Conservation (phyloP, 2,113 vertebrate genomes). For the Empidonax traillii region DNA sequence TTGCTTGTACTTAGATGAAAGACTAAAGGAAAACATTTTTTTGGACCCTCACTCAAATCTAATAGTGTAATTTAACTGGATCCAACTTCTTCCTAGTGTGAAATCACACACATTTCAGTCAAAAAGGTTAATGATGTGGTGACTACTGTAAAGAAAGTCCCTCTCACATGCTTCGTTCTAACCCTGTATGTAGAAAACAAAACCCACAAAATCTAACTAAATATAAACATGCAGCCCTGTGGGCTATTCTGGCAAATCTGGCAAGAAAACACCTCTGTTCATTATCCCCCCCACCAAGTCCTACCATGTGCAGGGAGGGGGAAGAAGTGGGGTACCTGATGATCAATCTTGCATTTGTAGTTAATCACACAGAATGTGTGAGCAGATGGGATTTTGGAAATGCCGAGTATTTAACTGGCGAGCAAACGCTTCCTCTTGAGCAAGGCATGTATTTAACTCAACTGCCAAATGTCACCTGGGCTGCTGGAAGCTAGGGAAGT, state of each 20-base stretch:
- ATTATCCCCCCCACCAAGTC: not conserved
- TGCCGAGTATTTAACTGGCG: not conserved
- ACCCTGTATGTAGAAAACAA: not conserved
- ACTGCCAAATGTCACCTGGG: not conserved
- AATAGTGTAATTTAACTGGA: not conserved
- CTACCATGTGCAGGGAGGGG: rapidly evolving
- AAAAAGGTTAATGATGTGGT: not conserved
- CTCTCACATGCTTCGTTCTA: not conserved
- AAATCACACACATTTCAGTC: not conserved
- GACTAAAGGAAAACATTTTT: not conserved
- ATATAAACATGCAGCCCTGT: not conserved
- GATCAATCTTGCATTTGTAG: not conserved
- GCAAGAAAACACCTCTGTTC: not conserved
- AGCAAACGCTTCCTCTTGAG: not conserved
- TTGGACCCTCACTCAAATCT: not conserved
- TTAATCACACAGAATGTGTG: not conserved
- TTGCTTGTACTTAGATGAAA: not conserved
- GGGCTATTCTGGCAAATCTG: not conserved
- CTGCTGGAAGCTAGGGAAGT: not conserved
- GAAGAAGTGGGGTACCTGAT: not conserved
- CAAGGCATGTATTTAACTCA: not conserved
- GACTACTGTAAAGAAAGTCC: not conserved
- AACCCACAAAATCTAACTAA: not conserved
- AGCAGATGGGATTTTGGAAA: not conserved
- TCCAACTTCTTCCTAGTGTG: not conserved